phyloP scores from a whole-genome alignment of 23 tunicate species.

The Diplosoma virens region DNA sequence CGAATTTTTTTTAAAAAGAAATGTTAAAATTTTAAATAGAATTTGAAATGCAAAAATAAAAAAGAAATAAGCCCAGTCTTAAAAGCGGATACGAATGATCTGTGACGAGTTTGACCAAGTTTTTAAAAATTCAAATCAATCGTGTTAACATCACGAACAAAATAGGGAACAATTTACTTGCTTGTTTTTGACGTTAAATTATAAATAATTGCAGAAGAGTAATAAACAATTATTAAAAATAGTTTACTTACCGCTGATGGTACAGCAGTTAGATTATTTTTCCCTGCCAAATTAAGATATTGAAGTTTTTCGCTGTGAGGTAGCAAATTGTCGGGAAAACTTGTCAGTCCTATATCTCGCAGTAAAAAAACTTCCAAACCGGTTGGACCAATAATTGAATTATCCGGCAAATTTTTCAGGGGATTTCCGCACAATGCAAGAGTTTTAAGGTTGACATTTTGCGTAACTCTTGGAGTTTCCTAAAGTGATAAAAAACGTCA shows the following conservation, averaged over 20 bases:
- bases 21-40: too few species aligned
- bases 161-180: too few species aligned
- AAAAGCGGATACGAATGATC: too few species aligned
- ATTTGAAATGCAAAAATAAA: too few species aligned
- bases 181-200: too few species aligned
- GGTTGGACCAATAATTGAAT: conserved; percentile 46
- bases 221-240: too few species aligned
- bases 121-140: too few species aligned
- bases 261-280: conserved; percentile 43
- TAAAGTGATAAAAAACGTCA: not conserved
- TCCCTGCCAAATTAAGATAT: conserved; percentile 40
- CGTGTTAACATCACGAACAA: too few species aligned
- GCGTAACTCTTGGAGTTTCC: conserved; percentile 43
- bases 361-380: conserved; percentile 51
- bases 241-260: conserved; percentile 67
- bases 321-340: conserved; percentile 25
- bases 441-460: conserved; percentile 24
- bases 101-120: too few species aligned
- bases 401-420: conserved; percentile 34
- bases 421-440: conserved; percentile 77
- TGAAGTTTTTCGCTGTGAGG: conserved; percentile 15
- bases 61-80: too few species aligned
- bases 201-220: too few species aligned
- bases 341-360: conserved; percentile 43
- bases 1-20: too few species aligned